These are phyloP conservation scores for Halichoerus grypus DNA, from an alignment of 2,113 vertebrate species.

Conservation along the genomic window DNA sequence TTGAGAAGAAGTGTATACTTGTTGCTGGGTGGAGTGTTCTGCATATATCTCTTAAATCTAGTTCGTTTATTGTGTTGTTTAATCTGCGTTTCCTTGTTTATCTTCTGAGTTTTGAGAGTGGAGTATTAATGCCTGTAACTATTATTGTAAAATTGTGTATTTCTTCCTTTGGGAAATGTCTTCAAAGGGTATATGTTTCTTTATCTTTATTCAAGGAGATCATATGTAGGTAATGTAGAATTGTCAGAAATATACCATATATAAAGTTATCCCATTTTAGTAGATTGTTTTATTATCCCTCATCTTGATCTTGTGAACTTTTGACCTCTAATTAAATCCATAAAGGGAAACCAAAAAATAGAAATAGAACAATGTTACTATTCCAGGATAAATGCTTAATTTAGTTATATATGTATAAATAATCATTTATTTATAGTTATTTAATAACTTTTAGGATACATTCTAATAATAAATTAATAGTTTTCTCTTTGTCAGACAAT, in stretches of 20 bases:
- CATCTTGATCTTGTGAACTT: not conserved
- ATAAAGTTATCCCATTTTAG: constrained; percentile 19
- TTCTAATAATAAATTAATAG: not conserved
- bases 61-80: not conserved
- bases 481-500: not conserved
- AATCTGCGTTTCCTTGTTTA: not conserved
- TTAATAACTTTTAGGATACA: not conserved
- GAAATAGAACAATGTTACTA: not conserved
- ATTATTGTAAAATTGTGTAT: not conserved
- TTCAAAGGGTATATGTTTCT: not conserved
- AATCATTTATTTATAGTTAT: not conserved
- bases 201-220: constrained; percentile 11
- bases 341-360: constrained; percentile 39
- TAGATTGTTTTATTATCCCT: constrained; percentile 12
- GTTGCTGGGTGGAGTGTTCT: not conserved
- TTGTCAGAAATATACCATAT: constrained; percentile 44
- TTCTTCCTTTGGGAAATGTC: not conserved
- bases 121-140: not conserved
- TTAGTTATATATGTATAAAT: constrained; percentile 23
- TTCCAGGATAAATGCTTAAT: constrained; percentile 1
- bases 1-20: not conserved
- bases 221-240: not conserved
- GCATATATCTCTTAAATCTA: not conserved
- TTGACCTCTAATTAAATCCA: not conserved
- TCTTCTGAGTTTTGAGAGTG: not conserved